These are phyloP conservation scores for Sebastes nivosus DNA, from an alignment of 2,797 vertebrate genomes.

Conservation along the genomic window DNA sequence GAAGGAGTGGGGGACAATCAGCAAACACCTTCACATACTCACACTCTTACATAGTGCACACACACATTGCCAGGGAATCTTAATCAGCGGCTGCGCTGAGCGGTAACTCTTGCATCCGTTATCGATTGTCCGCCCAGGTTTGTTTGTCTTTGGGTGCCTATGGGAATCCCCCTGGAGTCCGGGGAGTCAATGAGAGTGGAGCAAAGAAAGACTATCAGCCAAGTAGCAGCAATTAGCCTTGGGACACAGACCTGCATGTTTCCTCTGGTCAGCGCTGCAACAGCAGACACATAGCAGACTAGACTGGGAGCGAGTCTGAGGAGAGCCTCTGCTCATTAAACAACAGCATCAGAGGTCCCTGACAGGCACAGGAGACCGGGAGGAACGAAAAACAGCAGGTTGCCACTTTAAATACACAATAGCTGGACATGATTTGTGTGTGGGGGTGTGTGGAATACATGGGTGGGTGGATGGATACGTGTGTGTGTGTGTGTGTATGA, in stretches of 20 bases:
- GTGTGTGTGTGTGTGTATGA: neutral
- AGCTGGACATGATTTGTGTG: constrained; percentile 14
- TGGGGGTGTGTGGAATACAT: constrained; percentile 11
- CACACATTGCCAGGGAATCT: constrained; percentile 58
- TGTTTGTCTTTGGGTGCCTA: constrained; percentile 79
- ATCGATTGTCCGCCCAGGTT: constrained; percentile 79
- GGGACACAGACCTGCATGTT: constrained; percentile 68
- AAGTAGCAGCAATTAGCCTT: constrained; percentile 77
- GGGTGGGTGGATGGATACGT: neutral
- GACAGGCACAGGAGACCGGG: constrained; percentile 47
- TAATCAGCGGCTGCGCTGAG: constrained; percentile 72
- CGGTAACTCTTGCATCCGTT: constrained; percentile 74
- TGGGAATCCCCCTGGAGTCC: constrained; percentile 68
- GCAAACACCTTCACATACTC: constrained; percentile 51
- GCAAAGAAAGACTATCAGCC: constrained; percentile 72
- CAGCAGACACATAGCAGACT: constrained; percentile 45
- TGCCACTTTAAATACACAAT: constrained; percentile 64
- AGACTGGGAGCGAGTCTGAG: constrained; percentile 33
- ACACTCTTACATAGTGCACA: constrained; percentile 17
- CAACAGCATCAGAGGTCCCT: constrained; percentile 44
- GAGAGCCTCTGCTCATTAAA: constrained; percentile 66
- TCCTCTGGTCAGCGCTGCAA: constrained; percentile 63
- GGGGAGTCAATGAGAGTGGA: constrained; percentile 73
- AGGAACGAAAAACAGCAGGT: constrained; percentile 54
- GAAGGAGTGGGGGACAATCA: constrained; percentile 39